Evolutionary conservation across 1,140 invertebrate genomes (phyloP).

Genomic region (Teleogryllus occipitalis): DNA sequence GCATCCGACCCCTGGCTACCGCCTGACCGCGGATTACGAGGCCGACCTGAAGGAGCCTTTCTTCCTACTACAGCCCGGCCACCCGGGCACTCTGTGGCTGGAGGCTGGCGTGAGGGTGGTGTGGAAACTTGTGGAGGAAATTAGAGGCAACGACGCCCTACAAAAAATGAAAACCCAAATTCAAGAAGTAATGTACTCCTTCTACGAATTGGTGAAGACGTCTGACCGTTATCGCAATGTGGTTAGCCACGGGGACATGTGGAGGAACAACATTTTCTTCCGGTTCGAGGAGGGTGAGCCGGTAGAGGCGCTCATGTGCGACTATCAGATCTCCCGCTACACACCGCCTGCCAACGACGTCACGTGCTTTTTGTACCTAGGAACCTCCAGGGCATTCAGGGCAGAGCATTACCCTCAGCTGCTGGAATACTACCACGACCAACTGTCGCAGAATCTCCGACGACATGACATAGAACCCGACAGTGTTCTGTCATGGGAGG

Average conservation of each 20-base stretch:
- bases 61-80: constrained; percentile 2
- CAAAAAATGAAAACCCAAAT: constrained; percentile 18
- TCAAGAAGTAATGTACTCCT: not conserved
- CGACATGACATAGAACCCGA: constrained; percentile 7
- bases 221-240: constrained; percentile 17
- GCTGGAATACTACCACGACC: constrained; percentile 13
- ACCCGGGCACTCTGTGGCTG: constrained; percentile 17
- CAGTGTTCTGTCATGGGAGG: constrained; percentile 13
- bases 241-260: constrained; percentile 14
- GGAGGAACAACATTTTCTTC: constrained; percentile 12
- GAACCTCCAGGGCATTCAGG: constrained; percentile 15
- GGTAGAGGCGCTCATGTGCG: not conserved
- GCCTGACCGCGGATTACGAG: not conserved
- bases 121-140: not conserved
- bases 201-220: constrained; percentile 13
- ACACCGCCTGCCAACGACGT: constrained; percentile 18
- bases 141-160: constrained; percentile 24
- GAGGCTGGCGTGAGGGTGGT: constrained; percentile 9
- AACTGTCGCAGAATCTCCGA: constrained; percentile 13
- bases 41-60: not conserved
- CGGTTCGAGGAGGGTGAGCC: not conserved
- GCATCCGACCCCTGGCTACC: not conserved
- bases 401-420: constrained; percentile 12
- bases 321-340: constrained; percentile 16
- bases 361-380: constrained; percentile 11